phyloP scores from a whole-genome alignment of 1,140 invertebrate species.

The Euura saliciscinereae region DNA sequence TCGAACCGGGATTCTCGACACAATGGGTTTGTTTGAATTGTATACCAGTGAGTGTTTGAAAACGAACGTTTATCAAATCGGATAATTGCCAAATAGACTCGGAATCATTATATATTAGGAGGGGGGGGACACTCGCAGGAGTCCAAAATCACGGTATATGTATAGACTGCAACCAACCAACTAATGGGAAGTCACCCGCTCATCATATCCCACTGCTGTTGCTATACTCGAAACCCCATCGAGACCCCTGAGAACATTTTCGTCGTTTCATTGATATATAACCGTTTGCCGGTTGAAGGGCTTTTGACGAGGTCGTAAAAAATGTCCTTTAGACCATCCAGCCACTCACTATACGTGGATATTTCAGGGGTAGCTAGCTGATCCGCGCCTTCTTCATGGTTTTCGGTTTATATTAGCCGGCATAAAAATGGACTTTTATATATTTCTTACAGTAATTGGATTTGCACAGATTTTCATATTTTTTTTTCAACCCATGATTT shows the following conservation, averaged over 20 bases:
- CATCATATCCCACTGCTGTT: background rate
- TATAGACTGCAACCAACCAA: background rate
- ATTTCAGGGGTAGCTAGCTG: no score
- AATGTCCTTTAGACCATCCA: no score
- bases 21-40: background rate
- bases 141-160: background rate
- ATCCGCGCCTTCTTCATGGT: no score
- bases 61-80: background rate
- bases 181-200: background rate
- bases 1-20: background rate
- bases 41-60: background rate
- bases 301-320: no score
- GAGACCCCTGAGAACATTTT: background rate
- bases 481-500: background rate
- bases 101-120: background rate
- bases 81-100: background rate
- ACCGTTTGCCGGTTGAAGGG: no score
- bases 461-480: background rate
- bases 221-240: background rate
- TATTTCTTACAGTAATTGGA: no score
- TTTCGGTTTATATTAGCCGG: no score
- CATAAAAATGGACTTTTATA: no score
- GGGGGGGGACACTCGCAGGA: background rate
- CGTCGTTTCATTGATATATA: no score
- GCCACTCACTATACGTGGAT: no score